Base-by-base conservation (phyloP, 2,888 invertebrate genomes). In the Prenolepis imparis region DNA sequence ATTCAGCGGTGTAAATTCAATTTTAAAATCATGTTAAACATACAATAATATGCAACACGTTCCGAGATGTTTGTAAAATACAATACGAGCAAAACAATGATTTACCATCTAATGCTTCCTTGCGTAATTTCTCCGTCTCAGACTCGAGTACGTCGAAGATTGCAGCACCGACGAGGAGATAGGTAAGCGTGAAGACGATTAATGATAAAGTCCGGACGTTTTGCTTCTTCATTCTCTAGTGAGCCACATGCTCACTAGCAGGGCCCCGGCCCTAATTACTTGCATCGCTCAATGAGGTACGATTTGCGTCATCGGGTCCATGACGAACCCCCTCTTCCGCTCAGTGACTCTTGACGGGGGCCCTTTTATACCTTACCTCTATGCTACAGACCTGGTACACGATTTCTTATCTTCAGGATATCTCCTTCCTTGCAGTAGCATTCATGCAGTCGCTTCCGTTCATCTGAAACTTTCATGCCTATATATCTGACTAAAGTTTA, bases 151-250 rank as follows among this genome's bases (percentile, higher is more conserved):
- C 98, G 96, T 99, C 98, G 96, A 99, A 99, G 94, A 99, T 98
- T 92, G 99, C 99, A 89, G 99, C 99, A 95, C 99, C 99, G 91
- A 99, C 98, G 93, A 99, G 97, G 95, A 99, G 97, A 96, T 99
- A 99, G 94, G 99, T 99, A 96, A 99, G 99, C 95, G 99, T 99
- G 97, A 99, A 99, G 96, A 99, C 99, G 96, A 99, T 99, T 96
- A 99, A 97, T 95, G 99, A 99, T 96, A 99, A 96, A 96, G 99
- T 99, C 96, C 99, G 98, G 95, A 99, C 99, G 98, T 99, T 99
- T 98, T 99, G 99, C 97, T 99, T 99, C 98, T 99, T 99, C 99
- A 99, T 99, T 96, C 97, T 97, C 96, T 96, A 96, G 96, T 95
- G 96, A 95, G 95, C 96, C 95, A 96, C 96, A 96, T 96, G 95